Base-by-base conservation (phyloP, 2,113 vertebrate genomes). In the Paedocypris sp. region DNA sequence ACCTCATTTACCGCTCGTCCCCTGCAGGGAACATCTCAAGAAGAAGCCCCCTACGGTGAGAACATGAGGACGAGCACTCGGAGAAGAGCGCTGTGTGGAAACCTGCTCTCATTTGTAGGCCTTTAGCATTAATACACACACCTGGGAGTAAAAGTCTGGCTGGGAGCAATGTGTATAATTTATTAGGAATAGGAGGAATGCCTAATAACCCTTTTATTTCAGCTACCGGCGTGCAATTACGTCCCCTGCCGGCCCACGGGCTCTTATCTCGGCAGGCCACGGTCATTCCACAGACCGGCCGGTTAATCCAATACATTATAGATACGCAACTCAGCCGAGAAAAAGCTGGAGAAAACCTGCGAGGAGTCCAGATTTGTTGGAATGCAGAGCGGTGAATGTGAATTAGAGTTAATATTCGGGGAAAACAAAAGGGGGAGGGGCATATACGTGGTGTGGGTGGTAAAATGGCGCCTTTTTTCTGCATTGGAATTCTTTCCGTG, bases 121-220 rank as follows among this genome's bases (percentile, higher is more conserved):
- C 31, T 64, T 72, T 62, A 51, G 45, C 62, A 65, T 72, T 68
- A 62, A 65, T 65, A 56, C 50, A 38, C 32, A 62, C 62, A 68
- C 56, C 6, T 12, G 46, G 56, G 45, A 68, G 61, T 43, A 43
- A 43, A 58, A 47, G 31, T 31, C 46, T 28, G 32, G 19, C 25
- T 33, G 25, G 13, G 50, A 6, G 13, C 15, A 13, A 41, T 51
- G 49, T 45, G 39, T 25, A 35, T 45, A 48, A 71, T 60, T 42
- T 32, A 48, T 49, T 60, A 20, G 43, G 38, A 60, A 49, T 31
- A 19, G 35, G 41, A 43, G 36, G 52, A 67, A 64, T 49, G 29
- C 45, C 42, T 71, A 43, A 60, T 56, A 67, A 58, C 23, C 35
- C 28, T 53, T 64, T 47, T 52, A 13, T 28, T 45, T 36, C 41